Evolutionary conservation across 2,113 vertebrate genomes (phyloP).

Genomic region (Corydoras sp.): DNA sequence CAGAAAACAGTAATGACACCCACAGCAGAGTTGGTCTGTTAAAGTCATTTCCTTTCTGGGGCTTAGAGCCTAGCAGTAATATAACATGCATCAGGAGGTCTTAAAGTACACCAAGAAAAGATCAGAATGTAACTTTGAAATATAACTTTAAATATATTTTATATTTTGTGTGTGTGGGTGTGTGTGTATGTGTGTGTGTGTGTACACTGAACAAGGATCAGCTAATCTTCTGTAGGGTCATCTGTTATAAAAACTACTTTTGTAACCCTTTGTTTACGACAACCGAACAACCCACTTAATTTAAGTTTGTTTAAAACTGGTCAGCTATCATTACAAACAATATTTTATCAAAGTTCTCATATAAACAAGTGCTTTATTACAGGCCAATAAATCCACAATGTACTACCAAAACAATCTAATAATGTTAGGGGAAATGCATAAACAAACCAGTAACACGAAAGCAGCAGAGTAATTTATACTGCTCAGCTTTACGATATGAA

Average conservation of each 20-base stretch:
- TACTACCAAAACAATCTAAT: slow-evolving; percentile 7
- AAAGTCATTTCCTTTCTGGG: slow-evolving; percentile 39
- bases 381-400: slow-evolving; percentile 12
- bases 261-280: too few relatives aligned
- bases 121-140: too few relatives aligned
- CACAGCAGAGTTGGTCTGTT: slow-evolving; percentile 33
- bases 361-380: slow-evolving; percentile 6
- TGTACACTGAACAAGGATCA: too few relatives aligned
- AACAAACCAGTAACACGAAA: slow-evolving; percentile 3
- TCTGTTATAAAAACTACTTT: too few relatives aligned
- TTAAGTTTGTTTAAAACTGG: background rate
- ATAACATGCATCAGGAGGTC: too few relatives aligned
- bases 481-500: slow-evolving; percentile 14
- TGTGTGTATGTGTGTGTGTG: too few relatives aligned
- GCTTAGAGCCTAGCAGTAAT: too few relatives aligned
- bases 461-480: slow-evolving; percentile 4
- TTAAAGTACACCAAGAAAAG: too few relatives aligned
- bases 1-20: slow-evolving; percentile 17
- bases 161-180: too few relatives aligned
- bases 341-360: slow-evolving; percentile 5
- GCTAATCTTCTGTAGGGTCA: too few relatives aligned
- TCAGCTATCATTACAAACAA: slow-evolving; percentile 1
- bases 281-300: too few relatives aligned
- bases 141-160: too few relatives aligned
- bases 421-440: background rate